Conservation (phyloP, 2,888 invertebrate species). For the Melipona bicolor region DNA sequence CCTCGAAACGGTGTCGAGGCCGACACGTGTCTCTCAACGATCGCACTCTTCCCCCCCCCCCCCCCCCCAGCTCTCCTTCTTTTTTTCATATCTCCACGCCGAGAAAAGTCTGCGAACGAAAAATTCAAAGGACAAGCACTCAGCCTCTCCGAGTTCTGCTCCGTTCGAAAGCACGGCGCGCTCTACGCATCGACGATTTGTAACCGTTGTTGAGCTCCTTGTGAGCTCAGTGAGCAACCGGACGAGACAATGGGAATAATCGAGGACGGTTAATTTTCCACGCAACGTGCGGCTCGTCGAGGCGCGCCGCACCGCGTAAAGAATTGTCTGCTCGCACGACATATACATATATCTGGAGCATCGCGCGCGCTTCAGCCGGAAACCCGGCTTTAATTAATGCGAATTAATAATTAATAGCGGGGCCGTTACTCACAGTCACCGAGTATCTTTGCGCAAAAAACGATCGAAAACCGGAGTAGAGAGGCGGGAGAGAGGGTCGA, state of each 20-base stretch:
- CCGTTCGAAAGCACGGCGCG: accelerated
- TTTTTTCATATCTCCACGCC: too few species aligned
- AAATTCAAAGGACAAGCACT: neutral
- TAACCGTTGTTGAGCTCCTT: neutral
- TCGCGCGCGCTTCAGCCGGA: neutral
- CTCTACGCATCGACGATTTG: too few species aligned
- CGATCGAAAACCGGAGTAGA: neutral
- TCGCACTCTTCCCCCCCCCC: neutral
- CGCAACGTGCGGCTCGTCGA: neutral
- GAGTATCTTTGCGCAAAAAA: constrained; percentile 34
- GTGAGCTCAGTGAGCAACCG: too few species aligned
- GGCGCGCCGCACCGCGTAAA: neutral
- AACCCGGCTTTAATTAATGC: constrained; percentile 60
- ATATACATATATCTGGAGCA: neutral
- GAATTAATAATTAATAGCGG: constrained; percentile 51
- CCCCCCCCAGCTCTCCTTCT: neutral
- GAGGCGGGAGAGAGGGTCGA: neutral
- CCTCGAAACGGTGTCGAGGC: constrained; percentile 21
- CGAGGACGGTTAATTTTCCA: neutral
- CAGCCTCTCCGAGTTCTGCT: neutral
- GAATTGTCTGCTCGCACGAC: neutral
- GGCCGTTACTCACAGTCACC: constrained; percentile 11
- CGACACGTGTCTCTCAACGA: neutral
- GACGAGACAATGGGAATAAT: neutral
- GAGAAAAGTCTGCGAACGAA: too few species aligned